Base-by-base conservation (phyloP, 1,140 invertebrate species). In the Bombus superbus region DNA sequence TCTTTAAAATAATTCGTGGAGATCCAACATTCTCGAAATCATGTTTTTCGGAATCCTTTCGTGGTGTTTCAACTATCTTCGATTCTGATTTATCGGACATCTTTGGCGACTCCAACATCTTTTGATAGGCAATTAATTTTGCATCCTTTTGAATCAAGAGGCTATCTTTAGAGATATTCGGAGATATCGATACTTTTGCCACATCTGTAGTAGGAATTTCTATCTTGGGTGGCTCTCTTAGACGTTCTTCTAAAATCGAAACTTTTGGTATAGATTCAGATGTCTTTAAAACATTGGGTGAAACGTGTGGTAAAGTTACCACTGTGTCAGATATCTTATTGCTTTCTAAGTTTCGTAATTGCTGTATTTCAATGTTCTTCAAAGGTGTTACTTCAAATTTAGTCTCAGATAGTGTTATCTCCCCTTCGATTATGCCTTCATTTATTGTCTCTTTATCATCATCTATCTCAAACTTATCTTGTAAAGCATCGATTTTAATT, bases 1-100 rank as follows among this genome's bases (percentile, higher is more conserved):
- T 95, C 87, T 95, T 95, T 18, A 95, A 82, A 62, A 95, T 95
- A 35, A 95, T 95, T 44, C 94, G 87, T 10, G 94, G 95, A 18
- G 95, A 95, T 2, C 94, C 94, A 28, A 94, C 91, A 53, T 94
- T 95, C n/a, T 95, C 95, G 10, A 88, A 86, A 62, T 94, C 93
- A 11, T 91, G 83, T 59, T 92, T 93, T 28, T 94, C 93, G 0
- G 92, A 83, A 9, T 94, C 94, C 76, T 94, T 95, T 22, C 92
- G 85, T 0, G 92, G 88, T 3, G 92, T 92, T n/a, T 94, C 94
- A 15, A 72, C 32, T 10, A 85, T 81, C 75, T 92, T 91, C n/a
- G 76, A 15, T 15, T 93, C 91, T 5, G 25, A 77, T 35, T 86
- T 91, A 0, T 85, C 82, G 0, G 22, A 3, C 11, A 74, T 84